These are phyloP conservation scores for Coranthus polyacanthus DNA, from an alignment of 2,797 vertebrate species.

Conservation along the genomic window DNA sequence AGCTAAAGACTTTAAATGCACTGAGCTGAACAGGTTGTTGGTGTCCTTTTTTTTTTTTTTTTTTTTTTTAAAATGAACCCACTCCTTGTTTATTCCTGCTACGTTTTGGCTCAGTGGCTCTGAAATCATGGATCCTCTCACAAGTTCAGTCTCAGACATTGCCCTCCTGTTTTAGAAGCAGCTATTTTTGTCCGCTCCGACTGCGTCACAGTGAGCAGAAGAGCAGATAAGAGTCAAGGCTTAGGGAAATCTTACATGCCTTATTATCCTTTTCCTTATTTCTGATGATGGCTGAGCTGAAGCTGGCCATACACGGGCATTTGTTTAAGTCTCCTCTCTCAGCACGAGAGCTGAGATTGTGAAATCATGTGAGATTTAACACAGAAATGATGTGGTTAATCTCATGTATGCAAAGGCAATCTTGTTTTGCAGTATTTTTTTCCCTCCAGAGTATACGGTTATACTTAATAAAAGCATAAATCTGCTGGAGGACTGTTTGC, in stretches of 20 bases:
- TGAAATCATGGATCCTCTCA: constrained; percentile 26
- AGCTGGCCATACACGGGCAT: background rate
- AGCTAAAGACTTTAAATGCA: constrained; percentile 19
- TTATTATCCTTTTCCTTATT: constrained; percentile 42
- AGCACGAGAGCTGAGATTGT: too few relatives aligned
- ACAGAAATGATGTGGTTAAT: constrained; percentile 1
- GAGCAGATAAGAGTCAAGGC: constrained; percentile 64
- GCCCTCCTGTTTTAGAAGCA: constrained; percentile 67
- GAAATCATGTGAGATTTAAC: background rate
- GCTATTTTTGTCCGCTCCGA: constrained; percentile 70
- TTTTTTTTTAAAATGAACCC: constrained; percentile 18
- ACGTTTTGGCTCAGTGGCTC: constrained; percentile 18
- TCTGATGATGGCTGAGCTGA: constrained; percentile 13
- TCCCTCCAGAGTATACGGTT: constrained; percentile 31
- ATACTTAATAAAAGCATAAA: constrained; percentile 47
- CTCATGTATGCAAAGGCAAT: constrained; percentile 9
- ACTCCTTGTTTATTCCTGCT: constrained; percentile 17
- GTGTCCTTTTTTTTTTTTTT: too few relatives aligned
- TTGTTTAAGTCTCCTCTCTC: too few relatives aligned
- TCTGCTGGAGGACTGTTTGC: constrained; percentile 9
- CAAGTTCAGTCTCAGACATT: constrained; percentile 51
- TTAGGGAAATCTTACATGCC: constrained; percentile 61
- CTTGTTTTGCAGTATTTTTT: constrained; percentile 21
- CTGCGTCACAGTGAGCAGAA: constrained; percentile 68
- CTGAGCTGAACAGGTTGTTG: constrained; percentile 14